Conservation (phyloP, 2,113 vertebrate species). For the Gymnogyps californianus region DNA sequence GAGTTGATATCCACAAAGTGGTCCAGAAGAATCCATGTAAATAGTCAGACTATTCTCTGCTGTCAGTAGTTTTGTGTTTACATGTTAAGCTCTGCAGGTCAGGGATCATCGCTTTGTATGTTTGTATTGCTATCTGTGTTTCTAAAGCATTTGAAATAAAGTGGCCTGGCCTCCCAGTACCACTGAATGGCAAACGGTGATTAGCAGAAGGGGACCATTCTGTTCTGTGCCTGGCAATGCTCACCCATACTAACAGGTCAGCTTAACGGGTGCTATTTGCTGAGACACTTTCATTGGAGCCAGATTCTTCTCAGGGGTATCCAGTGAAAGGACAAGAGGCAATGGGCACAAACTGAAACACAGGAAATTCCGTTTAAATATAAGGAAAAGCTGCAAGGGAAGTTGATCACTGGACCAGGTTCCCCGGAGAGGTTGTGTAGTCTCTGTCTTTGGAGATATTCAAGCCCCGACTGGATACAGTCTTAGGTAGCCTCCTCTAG, state of each 20-base stretch:
- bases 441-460: not conserved
- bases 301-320: not conserved
- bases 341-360: not conserved
- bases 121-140: not conserved
- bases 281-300: not conserved
- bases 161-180: not conserved
- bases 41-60: not conserved
- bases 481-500: not conserved
- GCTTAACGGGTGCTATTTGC: not conserved
- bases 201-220: not conserved
- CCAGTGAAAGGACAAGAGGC: not conserved
- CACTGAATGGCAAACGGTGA: not conserved
- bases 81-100: not conserved
- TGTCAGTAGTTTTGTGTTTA: not conserved
- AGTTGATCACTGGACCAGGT: not conserved
- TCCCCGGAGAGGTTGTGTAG: not conserved
- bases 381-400: not conserved
- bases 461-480: not conserved
- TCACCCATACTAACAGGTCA: not conserved
- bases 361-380: not conserved
- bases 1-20: not conserved
- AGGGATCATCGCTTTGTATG: not conserved
- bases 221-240: not conserved
- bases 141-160: not conserved
- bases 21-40: not conserved